Evolutionary conservation across 2,888 invertebrate genomes (phyloP).

Genomic region (Dugesia japonica): DNA sequence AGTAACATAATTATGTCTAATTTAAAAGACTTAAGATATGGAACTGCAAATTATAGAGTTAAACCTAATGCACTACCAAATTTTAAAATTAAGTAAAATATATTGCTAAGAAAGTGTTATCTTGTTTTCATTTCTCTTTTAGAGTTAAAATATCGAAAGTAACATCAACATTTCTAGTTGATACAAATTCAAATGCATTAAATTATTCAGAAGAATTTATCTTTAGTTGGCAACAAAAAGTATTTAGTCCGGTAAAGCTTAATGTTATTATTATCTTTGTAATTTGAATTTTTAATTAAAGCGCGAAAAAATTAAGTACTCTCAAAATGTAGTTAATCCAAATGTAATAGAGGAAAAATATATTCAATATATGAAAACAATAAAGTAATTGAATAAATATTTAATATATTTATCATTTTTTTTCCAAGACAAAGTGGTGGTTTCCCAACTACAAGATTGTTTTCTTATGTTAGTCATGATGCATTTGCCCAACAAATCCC

Average conservation of each 20-base stretch:
- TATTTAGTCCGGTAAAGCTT: conserved; percentile 30
- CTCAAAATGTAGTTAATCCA: neutral
- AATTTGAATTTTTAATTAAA: neutral
- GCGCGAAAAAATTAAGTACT: neutral
- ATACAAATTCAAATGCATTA: neutral
- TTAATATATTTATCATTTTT: no score
- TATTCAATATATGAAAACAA: neutral
- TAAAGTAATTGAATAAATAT: neutral
- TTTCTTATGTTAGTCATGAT: neutral
- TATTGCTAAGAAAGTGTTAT: neutral
- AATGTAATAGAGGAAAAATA: conserved; percentile 6
- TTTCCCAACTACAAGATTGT: neutral
- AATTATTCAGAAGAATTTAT: conserved; percentile 20
- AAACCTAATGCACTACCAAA: conserved; percentile 1
- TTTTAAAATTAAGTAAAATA: neutral
- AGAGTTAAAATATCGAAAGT: neutral
- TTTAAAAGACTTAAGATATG: conserved; percentile 3
- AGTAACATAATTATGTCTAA: neutral
- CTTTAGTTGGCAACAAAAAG: conserved; percentile 28
- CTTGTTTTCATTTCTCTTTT: neutral
- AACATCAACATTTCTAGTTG: neutral
- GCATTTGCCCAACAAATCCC: neutral
- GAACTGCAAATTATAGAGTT: conserved; percentile 3
- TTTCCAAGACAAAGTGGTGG: neutral
- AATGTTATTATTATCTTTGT: neutral